Evolutionary conservation across 1,140 invertebrate species (phyloP), one percentile per base, ranked within the genome.

Genomic region (Drosophila setifemur): DNA sequence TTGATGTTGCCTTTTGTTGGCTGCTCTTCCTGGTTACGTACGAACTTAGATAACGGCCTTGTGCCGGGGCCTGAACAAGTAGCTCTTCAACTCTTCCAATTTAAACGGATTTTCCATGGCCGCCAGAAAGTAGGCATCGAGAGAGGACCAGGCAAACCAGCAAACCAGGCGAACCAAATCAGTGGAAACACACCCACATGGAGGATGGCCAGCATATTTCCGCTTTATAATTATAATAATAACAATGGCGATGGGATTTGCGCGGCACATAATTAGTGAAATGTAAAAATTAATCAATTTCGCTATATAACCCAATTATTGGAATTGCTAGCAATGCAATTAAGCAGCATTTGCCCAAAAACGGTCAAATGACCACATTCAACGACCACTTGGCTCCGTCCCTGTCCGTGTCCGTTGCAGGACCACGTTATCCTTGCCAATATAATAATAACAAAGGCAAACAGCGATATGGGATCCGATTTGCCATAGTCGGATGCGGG

Each of bases 391-490:
- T 40, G 70, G 39, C 9, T 39, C 33, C 40, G n/a, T n/a, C n/a
- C n/a, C n/a, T n/a, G n/a, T n/a, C n/a, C n/a, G n/a, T 28, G 31
- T 28, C 42, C 28, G 26, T 40, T 23, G 31, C 33, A 54, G 53
- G 58, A 72, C 63, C 66, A 47, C 21, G 40, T 12, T 43, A 43
- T 48, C 28, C 44, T 8, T 12, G 16, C 44, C 47, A 83, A 77
- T 79, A 85, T 78, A 83, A 82, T 82, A 83, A 82, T 85, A 78
- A 67, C 70, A 85, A 85, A 79, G 28, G 43, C 78, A 70, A 85
- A 78, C 48, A 69, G 45, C 42, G 58, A 61, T 60, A 73, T 47
- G 50, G 45, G 64, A 70, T 74, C 57, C 50, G 70, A 85, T 78
- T 79, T 85, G 52, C 33, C 14, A 12, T 37, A 42, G 50, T 72